Evolutionary conservation across 2,113 vertebrate species (phyloP), one percentile per base, ranked within the genome.

Genomic region (Hyaena hyaena): DNA sequence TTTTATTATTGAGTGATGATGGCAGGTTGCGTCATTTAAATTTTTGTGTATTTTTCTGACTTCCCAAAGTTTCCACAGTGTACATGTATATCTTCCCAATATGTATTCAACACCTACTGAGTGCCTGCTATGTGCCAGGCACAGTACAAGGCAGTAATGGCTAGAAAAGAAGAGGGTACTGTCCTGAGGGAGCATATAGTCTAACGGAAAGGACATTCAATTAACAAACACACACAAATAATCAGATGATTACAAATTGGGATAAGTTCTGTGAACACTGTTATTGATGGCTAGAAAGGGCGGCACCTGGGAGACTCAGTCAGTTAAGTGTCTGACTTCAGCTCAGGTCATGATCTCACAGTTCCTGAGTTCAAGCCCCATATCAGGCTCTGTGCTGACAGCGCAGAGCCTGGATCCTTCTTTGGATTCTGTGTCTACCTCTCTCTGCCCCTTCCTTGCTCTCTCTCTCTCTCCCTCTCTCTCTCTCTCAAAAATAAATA

Each of bases 101-200:
- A 73, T 5, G 10, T 5, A 17, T 33, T 31, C 1, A 28, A 6
- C 35, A 71, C 48, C 8, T 31, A 53, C 28, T n/a, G 5, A 77
- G 3, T 5, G 23, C 33, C 48, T 88, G 4, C 6, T 33, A 5
- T 4, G 16, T 73, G 33, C 9, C 66, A 79, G 15, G 12, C 26
- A 45, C 0, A 2, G 31, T 66, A 45, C 7, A 43, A 79, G 53
- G 55, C 24, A 45, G 10, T 8, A 19, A 45, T 10, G 55, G 26
- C 45, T 9, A 55, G 15, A 77, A 58, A 3, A 82, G 73, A 83
- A 0, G 45, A 83, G 33, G 48, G 7, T 1, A 23, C 3, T 24
- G 15, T 45, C 65, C 35, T 28, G 4, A 4, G 55, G 7, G 48
- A 65, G 15, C 1, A 10, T 2, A 53, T 0, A 1, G 21, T 31